Base-by-base conservation (phyloP, 2,888 invertebrate species). In the Pollenia labialis region DNA sequence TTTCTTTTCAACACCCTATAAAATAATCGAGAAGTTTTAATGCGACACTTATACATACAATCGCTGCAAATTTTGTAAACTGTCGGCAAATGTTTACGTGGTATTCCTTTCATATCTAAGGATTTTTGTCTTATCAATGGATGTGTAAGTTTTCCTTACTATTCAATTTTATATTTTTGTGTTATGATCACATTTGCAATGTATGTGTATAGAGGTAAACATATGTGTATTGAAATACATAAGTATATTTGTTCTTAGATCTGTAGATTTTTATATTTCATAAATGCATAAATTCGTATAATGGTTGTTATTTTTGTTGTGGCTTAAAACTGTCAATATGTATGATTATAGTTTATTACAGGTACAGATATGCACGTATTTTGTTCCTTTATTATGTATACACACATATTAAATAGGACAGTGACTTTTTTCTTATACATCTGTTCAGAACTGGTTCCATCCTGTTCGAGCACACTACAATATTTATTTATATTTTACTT, bases 241-340 rank as follows among this genome's bases (percentile, higher is more conserved):
- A n/a, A 32, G 32, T 32, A 32, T 32, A 32, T 32, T 6, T 14
- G 18, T 58, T 16, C 7, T 44, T 32, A 23, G 8, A 11, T 54
- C 6, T 64, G 9, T 62, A 14, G 14, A 23, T 12, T 10, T 42
- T 6, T 40, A 68, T 72, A 46, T 46, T 48, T 48, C 4, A 46
- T 64, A 23, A 69, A 68, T 54, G 68, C 52, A 79, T 54, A 80
- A 60, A 74, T 62, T 80, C 50, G 46, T 74, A 56, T 60, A 72
- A 54, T 60, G 11, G 0, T 64, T 82, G 18, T 81, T 84, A 54
- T 81, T 62, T 77, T 58, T 81, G 81, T 81, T 87, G 81, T 74
- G 75, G 76, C 69, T 81, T 83, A 60, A 81, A 66, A 64, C 71
- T 86, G 80, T 86, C 86, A 86, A 87, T 83, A 83, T 42, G 16